A percentile compares a stretch with the other conserved stretches of the same genome.
These are phyloP conservation scores for Aselliscus stoliczkanus DNA, from an alignment of 2,797 vertebrate genomes.

Conservation along the genomic window DNA sequence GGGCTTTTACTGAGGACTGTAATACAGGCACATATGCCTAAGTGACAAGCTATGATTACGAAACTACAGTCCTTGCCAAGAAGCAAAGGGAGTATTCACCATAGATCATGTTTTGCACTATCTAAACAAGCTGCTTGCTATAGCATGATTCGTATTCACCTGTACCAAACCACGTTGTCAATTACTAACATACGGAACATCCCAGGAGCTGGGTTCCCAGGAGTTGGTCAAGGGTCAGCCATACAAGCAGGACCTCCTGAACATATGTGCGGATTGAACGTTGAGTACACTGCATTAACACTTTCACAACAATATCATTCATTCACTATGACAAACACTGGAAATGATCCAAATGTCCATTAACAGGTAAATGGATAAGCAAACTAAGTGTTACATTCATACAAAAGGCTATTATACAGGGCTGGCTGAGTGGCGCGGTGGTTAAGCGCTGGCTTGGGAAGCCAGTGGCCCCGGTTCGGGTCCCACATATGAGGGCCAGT, in stretches of 20 bases:
- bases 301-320: neutral
- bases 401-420: neutral
- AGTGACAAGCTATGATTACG: neutral
- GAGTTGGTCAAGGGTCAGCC: neutral
- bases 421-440: too few species aligned
- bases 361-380: neutral
- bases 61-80: neutral
- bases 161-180: neutral
- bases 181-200: neutral
- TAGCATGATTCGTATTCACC: neutral
- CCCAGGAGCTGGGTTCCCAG: neutral
- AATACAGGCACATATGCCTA: neutral
- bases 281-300: neutral
- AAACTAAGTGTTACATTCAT: neutral
- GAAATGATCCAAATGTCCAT: neutral
- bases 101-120: neutral
- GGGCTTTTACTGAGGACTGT: neutral
- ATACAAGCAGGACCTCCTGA: neutral
- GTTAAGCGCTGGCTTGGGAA: too few species aligned
- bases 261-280: neutral
- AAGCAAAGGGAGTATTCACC: neutral
- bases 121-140: neutral
- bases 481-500: too few species aligned
- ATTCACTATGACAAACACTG: neutral
- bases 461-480: too few species aligned